Conservation (phyloP, 2,797 vertebrate genomes). For the Macroramphosus scolopax region DNA sequence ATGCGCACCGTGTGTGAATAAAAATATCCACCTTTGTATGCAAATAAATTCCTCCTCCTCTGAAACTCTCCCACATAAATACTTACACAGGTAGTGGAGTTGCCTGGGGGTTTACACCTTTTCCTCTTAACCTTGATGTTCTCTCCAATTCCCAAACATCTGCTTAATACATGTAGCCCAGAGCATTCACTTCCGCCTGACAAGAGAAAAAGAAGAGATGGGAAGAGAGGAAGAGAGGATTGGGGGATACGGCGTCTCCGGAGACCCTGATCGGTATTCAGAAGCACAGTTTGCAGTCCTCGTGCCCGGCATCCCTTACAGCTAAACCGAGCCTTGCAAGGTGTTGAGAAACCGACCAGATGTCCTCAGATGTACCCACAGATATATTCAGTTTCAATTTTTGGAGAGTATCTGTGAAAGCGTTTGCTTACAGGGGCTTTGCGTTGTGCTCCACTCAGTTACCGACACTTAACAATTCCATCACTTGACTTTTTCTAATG, state of each 20-base stretch:
- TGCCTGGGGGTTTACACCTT: constrained; percentile 60
- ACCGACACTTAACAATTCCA: too few relatives aligned
- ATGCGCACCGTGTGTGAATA: too few relatives aligned
- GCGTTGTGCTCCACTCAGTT: too few relatives aligned
- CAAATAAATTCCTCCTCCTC: constrained; percentile 38
- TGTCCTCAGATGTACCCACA: constrained; percentile 10
- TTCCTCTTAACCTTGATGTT: constrained; percentile 71
- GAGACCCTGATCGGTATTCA: constrained; percentile 54
- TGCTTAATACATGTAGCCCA: constrained; percentile 65
- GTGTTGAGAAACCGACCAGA: constrained; percentile 9
- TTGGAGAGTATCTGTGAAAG: too few relatives aligned
- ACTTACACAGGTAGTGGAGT: constrained; percentile 45
- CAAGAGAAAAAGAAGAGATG: constrained; percentile 45
- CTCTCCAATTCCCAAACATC: constrained; percentile 62
- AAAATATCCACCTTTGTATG: constrained; percentile 18
- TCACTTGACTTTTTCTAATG: too few relatives aligned
- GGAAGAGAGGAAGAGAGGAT: constrained; percentile 25
- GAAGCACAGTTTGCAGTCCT: constrained; percentile 28
- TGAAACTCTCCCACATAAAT: constrained; percentile 46
- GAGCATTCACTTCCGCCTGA: constrained; percentile 57
- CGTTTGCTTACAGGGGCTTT: too few relatives aligned
- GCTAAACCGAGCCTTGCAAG: constrained; percentile 14
- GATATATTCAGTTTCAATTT: too few relatives aligned
- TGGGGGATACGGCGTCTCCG: constrained; percentile 35
- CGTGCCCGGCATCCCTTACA: constrained; percentile 33